Evolutionary conservation across 2,797 vertebrate species (phyloP), one percentile per base, ranked within the genome.

Genomic region (Hypotaenidia okinawae): DNA sequence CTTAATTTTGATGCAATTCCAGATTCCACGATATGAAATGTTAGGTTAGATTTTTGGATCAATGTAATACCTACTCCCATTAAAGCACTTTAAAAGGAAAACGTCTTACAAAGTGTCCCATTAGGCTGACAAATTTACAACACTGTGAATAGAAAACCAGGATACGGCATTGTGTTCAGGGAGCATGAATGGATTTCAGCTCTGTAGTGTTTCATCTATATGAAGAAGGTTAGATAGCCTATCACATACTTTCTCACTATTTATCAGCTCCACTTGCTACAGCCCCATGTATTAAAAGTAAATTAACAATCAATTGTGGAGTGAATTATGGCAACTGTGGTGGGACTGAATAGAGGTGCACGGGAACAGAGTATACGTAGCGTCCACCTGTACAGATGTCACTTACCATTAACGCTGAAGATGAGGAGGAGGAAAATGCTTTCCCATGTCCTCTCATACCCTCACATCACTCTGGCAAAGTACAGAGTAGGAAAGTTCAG

Each of bases 81-180:
- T 97, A 97, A 97, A 97, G 96, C 95, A 98, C 96, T 98, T 98
- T 93, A 96, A 98, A 97, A 97, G 92, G 97, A 97, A 98, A 98
- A 97, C n/a, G 94, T 94, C 97, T 97, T 95, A 98, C 95, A 95
- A 97, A 97, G 93, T 96, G 97, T 98, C 96, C 97, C 97, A 98
- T 98, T 98, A 98, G 94, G 94, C 93, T 98, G 98, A 98, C 94
- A 98, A 97, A 98, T 97, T 97, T 97, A 97, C 92, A 97, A 66
- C 88, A 55, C 80, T 43, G 54, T 95, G 97, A 97, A 96, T 33
- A 89, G 94, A 94, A 97, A 97, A 97, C 74, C 90, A 10, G 87
- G 96, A 94, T 28, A 95, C 67, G 90, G 82, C 45, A 41, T 19
- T 95, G 92, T 92, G 92, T 91, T 97, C 95, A 87, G 89, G 90